Base-by-base conservation (phyloP, 2,113 vertebrate genomes). In the Camarhynchus parvulus region DNA sequence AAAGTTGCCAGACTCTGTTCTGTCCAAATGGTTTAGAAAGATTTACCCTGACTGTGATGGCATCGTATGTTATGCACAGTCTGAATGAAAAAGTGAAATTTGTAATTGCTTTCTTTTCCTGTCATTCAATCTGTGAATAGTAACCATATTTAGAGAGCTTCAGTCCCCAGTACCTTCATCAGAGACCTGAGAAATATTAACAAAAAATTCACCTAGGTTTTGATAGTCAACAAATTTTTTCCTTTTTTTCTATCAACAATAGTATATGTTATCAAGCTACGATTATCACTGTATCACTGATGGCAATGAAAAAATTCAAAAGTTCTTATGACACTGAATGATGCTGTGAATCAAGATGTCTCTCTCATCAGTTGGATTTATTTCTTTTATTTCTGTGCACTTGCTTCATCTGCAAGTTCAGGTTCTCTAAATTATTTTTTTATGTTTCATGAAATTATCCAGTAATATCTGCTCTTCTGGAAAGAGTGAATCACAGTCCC, bases 1-100 rank as follows among this genome's bases (percentile, higher is more conserved):
- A 95, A 96, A 93, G 58, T 83, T 96, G 50, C 87, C 87, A 92
- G 91, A 95, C 81, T 92, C 5, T 95, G 30, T 91, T 96, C 94
- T 89, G 81, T 85, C 89, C 76, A 95, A 94, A 91, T 64, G 73
- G 56, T 95, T 94, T 93, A 81, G 82, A 97, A 96, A 94, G 84
- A 89, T 90, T 94, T 96, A 89, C 46, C 10, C 7, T 96, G 94
- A 90, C 41, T 89, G 44, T 95, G 42, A 52, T 87, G 67, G 39
- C 53, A 53, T 87, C 52, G 47, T 88, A 91, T 83, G 91, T 97
- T 95, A 83, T 58, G 53, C 55, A 62, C 42, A 75, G 59, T 12
- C 39, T 61, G 37, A 91, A 30, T 70, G 47, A 93, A 95, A 95
- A 91, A 77, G 58, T 79, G 47, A 94, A 93, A 89, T 83, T 75